Evolutionary conservation across 2,888 invertebrate genomes (phyloP).

Genomic region (Drosophila barbarae): DNA sequence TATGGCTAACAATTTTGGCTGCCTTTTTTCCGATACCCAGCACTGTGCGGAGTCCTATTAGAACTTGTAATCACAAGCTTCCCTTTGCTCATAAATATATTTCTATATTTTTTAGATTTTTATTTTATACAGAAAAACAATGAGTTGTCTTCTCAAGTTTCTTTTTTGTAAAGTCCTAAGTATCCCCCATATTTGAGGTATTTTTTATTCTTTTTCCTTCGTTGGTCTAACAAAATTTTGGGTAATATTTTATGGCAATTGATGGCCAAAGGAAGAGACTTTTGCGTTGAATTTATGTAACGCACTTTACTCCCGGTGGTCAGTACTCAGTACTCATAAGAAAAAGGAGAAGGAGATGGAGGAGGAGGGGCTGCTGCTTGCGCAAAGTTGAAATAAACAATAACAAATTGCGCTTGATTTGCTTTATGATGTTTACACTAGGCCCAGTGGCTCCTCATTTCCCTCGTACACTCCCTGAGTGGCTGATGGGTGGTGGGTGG

Average conservation of each 20-base stretch:
- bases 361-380: slow-evolving; percentile 41
- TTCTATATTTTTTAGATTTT: background rate
- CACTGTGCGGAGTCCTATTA: background rate
- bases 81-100: background rate
- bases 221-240: slow-evolving; percentile 54
- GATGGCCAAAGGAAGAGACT: slow-evolving; percentile 57
- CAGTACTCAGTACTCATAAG: slow-evolving; percentile 1
- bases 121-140: background rate
- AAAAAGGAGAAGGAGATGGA: no score
- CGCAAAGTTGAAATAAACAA: slow-evolving; percentile 71
- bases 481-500: background rate
- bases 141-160: no score
- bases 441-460: slow-evolving; percentile 28
- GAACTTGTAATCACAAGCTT: no score
- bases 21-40: background rate
- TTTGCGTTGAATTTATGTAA: slow-evolving; percentile 46
- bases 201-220: slow-evolving; percentile 1
- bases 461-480: slow-evolving; percentile 14
- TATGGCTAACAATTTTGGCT: slow-evolving; percentile 48
- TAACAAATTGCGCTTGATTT: slow-evolving; percentile 75
- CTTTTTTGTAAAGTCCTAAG: background rate
- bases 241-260: slow-evolving; percentile 67
- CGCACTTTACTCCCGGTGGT: slow-evolving; percentile 46
- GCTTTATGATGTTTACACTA: slow-evolving; percentile 70
- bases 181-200: background rate